Evolutionary conservation across 2,888 invertebrate species (phyloP).

Genomic region (Willowsia nigromaculata): DNA sequence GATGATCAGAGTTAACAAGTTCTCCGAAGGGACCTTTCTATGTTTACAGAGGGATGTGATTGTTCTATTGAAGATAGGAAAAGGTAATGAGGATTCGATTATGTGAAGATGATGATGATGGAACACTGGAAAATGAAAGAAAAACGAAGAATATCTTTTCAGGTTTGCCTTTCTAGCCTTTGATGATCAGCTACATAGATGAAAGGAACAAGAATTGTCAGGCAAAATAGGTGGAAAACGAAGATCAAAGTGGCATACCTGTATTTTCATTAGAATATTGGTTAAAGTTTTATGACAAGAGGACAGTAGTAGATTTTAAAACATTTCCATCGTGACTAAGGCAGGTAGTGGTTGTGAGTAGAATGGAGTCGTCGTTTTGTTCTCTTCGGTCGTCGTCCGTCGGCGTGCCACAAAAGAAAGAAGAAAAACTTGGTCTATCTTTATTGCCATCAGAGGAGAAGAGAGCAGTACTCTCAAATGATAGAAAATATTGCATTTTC

Average conservation of each 20-base stretch:
- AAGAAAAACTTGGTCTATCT: slow-evolving; percentile 42
- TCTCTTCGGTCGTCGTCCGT: neutral
- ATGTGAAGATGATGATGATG: neutral
- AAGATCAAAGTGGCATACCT: no score
- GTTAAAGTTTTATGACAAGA: no score
- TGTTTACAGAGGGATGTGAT: neutral
- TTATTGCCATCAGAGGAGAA: slow-evolving; percentile 50
- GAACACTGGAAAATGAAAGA: neutral
- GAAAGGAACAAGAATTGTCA: no score
- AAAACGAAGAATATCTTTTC: neutral
- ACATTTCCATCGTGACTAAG: neutral
- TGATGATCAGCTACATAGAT: no score
- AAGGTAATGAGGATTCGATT: neutral
- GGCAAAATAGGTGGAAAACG: no score
- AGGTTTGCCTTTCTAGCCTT: neutral
- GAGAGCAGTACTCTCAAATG: no score
- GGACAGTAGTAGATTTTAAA: neutral
- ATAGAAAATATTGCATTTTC: no score
- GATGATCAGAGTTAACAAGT: neutral
- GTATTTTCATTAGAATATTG: no score
- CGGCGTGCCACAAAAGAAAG: slow-evolving; percentile 61
- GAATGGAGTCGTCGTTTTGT: neutral
- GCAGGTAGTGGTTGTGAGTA: no score
- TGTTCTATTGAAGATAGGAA: neutral
- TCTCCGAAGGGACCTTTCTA: neutral